These are phyloP conservation scores for Chrysolina oricalcia DNA, from an alignment of 2,888 invertebrate genomes.

Conservation along the genomic window DNA sequence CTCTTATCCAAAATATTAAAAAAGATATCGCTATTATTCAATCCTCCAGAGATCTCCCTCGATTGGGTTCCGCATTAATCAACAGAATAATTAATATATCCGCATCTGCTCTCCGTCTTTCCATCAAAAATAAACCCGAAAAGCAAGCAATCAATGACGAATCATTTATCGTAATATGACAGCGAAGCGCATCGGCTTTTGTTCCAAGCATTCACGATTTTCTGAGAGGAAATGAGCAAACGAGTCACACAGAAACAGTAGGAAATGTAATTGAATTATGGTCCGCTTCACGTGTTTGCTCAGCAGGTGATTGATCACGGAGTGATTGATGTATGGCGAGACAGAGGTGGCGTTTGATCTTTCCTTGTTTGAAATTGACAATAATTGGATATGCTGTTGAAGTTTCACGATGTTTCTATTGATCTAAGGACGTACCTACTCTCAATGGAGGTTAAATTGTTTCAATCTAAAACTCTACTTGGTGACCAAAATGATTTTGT, in stretches of 20 bases:
- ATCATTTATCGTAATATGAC: conserved; percentile 23
- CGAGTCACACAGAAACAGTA: conserved; percentile 19
- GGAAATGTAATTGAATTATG: conserved; percentile 26
- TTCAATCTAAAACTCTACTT: no score
- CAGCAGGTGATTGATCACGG: conserved; percentile 23
- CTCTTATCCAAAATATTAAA: background rate
- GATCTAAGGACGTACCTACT: background rate
- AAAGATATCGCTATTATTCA: background rate
- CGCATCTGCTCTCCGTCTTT: background rate
- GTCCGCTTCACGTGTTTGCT: conserved; percentile 27
- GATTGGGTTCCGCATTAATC: background rate
- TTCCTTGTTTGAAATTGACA: background rate
- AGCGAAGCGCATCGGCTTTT: conserved; percentile 7
- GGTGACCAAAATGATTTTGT: no score
- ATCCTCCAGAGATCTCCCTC: background rate
- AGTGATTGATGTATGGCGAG: conserved; percentile 21
- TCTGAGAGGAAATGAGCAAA: conserved; percentile 1
- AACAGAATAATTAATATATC: conserved; percentile 7
- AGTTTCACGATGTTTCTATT: background rate
- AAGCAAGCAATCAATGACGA: conserved; percentile 9
- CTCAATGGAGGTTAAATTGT: background rate
- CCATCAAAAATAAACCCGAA: conserved; percentile 10
- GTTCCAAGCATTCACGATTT: background rate
- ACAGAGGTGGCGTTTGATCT: conserved; percentile 4
- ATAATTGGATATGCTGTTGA: conserved; percentile 6